Percentiles rank a stretch among this genome's conserved stretches.
Conservation (phyloP, 1,140 invertebrate species). For the Apolygus lucorum region DNA sequence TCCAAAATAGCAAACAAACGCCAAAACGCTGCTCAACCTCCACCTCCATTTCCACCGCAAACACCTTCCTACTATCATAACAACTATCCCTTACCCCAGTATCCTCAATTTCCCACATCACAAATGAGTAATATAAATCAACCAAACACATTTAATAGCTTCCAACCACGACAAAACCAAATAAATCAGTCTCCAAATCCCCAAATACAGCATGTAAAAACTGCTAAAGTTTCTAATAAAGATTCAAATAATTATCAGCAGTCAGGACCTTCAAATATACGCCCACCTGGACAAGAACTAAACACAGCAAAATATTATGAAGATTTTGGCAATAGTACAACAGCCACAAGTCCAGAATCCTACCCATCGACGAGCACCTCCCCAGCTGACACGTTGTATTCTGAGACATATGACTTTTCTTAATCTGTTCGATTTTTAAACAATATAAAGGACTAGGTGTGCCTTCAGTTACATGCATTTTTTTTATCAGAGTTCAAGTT, state of each 20-base stretch:
- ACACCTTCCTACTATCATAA: constrained; percentile 8
- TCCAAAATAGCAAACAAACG: constrained; percentile 8
- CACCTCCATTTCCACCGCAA: neutral
- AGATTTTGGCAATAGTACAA: too few species aligned
- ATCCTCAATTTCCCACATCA: neutral
- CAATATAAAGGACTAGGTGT: neutral
- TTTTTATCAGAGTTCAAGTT: neutral
- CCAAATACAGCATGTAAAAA: too few species aligned
- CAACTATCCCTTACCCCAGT: neutral
- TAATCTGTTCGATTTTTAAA: neutral
- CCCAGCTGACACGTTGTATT: constrained; percentile 3
- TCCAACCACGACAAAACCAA: constrained; percentile 12
- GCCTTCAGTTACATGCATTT: neutral
- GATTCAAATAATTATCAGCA: constrained; percentile 12
- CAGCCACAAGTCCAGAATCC: neutral
- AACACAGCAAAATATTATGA: constrained; percentile 12
- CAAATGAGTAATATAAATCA: neutral
- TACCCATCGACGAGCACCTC: constrained; percentile 6
- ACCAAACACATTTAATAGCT: neutral
- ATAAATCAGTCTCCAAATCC: constrained; percentile 1
- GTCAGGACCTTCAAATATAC: constrained; percentile 3
- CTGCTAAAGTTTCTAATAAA: neutral
- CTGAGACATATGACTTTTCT: neutral
- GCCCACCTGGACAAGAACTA: neutral
- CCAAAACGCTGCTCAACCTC: constrained; percentile 9